phyloP scores from a whole-genome alignment of 2,113 vertebrate genomes.

The Budorcas taxicolor region DNA sequence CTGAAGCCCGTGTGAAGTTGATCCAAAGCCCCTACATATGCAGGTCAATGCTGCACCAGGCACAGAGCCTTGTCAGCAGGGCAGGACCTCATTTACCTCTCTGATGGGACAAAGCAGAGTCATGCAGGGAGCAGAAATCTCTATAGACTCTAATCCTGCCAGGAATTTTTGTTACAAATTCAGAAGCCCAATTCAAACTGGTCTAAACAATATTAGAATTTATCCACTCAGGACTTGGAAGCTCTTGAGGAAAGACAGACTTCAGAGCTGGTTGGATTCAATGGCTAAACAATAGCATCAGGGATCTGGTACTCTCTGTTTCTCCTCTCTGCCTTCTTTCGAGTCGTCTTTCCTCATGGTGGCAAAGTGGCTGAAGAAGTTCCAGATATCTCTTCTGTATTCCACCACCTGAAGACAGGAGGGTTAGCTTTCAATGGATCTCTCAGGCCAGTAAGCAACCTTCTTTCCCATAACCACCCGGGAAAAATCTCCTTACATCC shows the following conservation, averaged over 20 bases:
- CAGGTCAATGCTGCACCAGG: not conserved
- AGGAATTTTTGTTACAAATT: not conserved
- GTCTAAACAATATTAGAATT: not conserved
- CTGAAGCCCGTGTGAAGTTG: not conserved
- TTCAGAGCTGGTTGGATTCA: not conserved
- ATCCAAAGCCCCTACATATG: not conserved
- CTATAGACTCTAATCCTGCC: not conserved
- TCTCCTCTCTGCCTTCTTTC: not conserved
- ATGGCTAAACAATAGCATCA: not conserved
- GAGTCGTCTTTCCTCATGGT: not conserved
- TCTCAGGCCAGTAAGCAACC: not conserved
- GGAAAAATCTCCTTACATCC: not conserved
- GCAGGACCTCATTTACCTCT: not conserved
- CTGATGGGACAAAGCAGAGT: not conserved
- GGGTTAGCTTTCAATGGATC: not conserved
- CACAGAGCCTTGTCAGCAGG: not conserved
- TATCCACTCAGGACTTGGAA: not conserved
- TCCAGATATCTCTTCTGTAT: not conserved
- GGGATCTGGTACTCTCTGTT: not conserved
- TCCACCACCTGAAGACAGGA: not conserved
- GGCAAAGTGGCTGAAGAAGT: not conserved
- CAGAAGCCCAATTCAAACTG: not conserved
- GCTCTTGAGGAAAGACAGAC: not conserved
- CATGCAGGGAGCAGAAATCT: not conserved
- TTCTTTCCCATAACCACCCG: not conserved